Percentiles rank a stretch among this genome's conserved stretches.
Conservation (phyloP, 2,888 invertebrate genomes). For the Panzeria rudis region DNA sequence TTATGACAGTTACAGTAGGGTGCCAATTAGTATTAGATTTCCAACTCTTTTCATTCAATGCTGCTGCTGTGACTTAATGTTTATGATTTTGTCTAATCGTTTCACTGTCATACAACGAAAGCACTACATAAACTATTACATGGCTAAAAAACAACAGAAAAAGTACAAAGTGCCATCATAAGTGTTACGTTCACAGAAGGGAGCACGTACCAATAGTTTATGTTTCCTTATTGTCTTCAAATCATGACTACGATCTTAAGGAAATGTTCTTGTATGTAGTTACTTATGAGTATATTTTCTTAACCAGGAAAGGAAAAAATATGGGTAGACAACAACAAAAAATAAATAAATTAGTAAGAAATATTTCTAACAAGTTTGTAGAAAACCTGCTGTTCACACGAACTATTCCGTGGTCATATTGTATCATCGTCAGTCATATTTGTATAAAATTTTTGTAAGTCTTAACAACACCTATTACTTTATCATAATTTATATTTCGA, state of each 20-base stretch:
- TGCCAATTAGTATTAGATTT: conserved; percentile 78
- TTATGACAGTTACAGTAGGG: conserved; percentile 79
- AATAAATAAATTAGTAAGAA: conserved; percentile 33
- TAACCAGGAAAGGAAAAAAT: conserved; percentile 49
- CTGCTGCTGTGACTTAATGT: conserved; percentile 69
- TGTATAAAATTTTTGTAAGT: conserved; percentile 20
- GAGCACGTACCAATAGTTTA: conserved; percentile 71
- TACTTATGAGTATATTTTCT: not conserved
- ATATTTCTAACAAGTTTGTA: conserved; percentile 35
- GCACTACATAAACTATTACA: conserved; percentile 12
- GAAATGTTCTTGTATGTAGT: conserved; percentile 60
- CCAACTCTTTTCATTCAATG: conserved; percentile 67
- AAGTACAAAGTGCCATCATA: conserved; percentile 36
- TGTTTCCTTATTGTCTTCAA: conserved; percentile 71
- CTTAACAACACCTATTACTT: conserved; percentile 62
- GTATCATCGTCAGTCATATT: conserved; percentile 33
- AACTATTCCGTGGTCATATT: conserved; percentile 50
- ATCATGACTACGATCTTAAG: conserved; percentile 70
- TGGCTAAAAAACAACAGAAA: conserved; percentile 21
- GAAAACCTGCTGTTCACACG: conserved; percentile 67
- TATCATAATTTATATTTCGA: conserved; percentile 66
- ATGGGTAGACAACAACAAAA: conserved; percentile 22
- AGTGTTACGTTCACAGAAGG: conserved; percentile 74
- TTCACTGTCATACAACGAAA: conserved; percentile 56
- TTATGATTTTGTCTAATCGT: conserved; percentile 71